These are phyloP conservation scores for Labeo calbasu DNA, from an alignment of 2,797 vertebrate species.

Conservation along the genomic window DNA sequence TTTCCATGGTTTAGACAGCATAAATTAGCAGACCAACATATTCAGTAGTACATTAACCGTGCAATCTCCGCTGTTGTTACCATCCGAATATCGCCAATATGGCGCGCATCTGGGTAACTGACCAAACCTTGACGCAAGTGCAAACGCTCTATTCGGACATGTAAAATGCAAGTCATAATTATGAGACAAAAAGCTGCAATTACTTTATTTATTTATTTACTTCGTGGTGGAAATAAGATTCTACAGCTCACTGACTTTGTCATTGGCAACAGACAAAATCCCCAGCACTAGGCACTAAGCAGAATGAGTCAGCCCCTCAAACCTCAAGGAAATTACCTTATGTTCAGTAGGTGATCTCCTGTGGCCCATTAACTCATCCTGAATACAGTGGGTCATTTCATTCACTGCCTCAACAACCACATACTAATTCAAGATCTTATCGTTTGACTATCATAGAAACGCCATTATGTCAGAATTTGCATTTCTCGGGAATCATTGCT, in stretches of 20 bases:
- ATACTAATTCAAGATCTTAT: not conserved
- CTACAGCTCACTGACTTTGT: not conserved
- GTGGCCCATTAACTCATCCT: not conserved
- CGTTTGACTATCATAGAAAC: conserved; percentile 11
- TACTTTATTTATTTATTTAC: not conserved
- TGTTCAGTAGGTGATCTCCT: not conserved
- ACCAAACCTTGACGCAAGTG: too few species aligned
- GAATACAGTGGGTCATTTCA: not conserved
- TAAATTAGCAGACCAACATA: too few species aligned
- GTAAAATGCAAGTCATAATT: not conserved
- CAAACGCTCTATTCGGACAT: not conserved
- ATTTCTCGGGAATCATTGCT: not conserved
- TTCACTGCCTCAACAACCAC: not conserved
- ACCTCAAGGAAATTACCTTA: conserved; percentile 24
- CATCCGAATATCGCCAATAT: too few species aligned
- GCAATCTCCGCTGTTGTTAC: too few species aligned
- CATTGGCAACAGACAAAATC: not conserved
- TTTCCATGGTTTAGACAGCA: too few species aligned
- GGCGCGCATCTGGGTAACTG: too few species aligned
- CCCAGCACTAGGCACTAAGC: not conserved
- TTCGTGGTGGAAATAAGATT: not conserved
- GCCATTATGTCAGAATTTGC: not conserved
- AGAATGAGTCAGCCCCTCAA: not conserved
- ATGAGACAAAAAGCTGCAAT: not conserved
- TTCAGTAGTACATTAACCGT: too few species aligned